These are phyloP conservation scores for Drosophila meridiana DNA, from an alignment of 2,888 invertebrate species.

Conservation along the genomic window DNA sequence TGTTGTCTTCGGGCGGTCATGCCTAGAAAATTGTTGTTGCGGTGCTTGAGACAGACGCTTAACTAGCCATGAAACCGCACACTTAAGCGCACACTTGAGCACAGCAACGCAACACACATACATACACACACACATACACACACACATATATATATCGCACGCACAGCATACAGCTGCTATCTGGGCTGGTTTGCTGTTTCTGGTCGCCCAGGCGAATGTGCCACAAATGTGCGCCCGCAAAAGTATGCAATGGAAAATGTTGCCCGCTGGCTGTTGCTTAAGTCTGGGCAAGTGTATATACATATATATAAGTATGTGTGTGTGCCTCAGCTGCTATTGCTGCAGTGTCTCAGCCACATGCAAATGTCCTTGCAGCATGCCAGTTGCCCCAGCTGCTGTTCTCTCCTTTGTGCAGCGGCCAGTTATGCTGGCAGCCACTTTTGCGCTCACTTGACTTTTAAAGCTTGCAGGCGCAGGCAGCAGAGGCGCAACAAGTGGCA, in stretches of 20 bases:
- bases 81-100: constrained; percentile 64
- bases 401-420: constrained; percentile 50
- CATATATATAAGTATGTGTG: background rate
- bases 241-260: constrained; percentile 63
- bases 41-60: constrained; percentile 51
- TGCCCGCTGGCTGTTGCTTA: constrained; percentile 50
- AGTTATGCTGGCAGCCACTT: constrained; percentile 47
- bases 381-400: constrained; percentile 20
- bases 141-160: background rate
- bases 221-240: constrained; percentile 74
- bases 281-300: constrained; percentile 4
- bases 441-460: constrained; percentile 70
- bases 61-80: constrained; percentile 71
- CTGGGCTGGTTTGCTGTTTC: constrained; percentile 41
- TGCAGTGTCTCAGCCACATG: constrained; percentile 49
- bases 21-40: constrained; percentile 47
- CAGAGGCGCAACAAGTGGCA: constrained; percentile 63
- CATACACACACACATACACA: constrained; percentile 9
- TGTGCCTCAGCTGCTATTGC: constrained; percentile 8
- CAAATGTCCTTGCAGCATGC: constrained; percentile 58
- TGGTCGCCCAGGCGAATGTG: constrained; percentile 73
- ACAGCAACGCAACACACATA: constrained; percentile 6
- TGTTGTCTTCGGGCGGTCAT: constrained; percentile 37
- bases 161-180: background rate
- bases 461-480: constrained; percentile 51